Percentiles rank a stretch among this genome's conserved stretches.
These are phyloP conservation scores for Eilema caniola DNA, from an alignment of 2,888 invertebrate species.

Conservation along the genomic window DNA sequence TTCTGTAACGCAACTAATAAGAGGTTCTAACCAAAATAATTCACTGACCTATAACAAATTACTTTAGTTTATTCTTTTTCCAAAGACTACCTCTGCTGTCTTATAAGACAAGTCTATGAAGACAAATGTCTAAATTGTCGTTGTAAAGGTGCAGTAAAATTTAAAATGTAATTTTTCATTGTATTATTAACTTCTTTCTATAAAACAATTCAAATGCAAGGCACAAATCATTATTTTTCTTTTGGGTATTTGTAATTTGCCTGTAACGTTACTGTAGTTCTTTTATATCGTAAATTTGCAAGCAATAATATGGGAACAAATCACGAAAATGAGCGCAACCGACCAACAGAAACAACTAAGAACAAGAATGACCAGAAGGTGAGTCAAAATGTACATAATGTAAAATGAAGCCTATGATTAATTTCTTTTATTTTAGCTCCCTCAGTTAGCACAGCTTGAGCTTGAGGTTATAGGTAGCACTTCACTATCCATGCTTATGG, in stretches of 20 bases:
- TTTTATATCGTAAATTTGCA: not conserved
- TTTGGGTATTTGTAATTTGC: not conserved
- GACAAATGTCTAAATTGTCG: slow-evolving; percentile 12
- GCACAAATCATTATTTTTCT: not conserved
- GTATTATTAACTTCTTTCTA: not conserved
- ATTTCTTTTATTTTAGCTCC: not conserved
- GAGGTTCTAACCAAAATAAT: not conserved
- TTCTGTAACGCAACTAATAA: not conserved
- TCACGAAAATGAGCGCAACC: not conserved
- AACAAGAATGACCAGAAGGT: slow-evolving; percentile 7
- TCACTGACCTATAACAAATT: not conserved
- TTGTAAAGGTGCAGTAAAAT: slow-evolving; percentile 6
- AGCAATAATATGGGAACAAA: slow-evolving; percentile 9
- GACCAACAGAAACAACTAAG: not conserved
- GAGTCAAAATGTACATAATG: not conserved
- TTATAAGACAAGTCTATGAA: not conserved
- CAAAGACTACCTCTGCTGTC: not conserved
- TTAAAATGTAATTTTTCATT: slow-evolving; percentile 18
- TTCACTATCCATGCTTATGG: not conserved
- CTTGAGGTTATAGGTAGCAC: too few species aligned
- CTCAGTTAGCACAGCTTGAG: not conserved
- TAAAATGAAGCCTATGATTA: not conserved
- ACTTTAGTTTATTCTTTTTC: slow-evolving; percentile 5
- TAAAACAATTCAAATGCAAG: slow-evolving; percentile 8
- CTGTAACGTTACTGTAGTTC: not conserved